phyloP scores from a whole-genome alignment of 2,113 vertebrate species.

The Percina caprodes region DNA sequence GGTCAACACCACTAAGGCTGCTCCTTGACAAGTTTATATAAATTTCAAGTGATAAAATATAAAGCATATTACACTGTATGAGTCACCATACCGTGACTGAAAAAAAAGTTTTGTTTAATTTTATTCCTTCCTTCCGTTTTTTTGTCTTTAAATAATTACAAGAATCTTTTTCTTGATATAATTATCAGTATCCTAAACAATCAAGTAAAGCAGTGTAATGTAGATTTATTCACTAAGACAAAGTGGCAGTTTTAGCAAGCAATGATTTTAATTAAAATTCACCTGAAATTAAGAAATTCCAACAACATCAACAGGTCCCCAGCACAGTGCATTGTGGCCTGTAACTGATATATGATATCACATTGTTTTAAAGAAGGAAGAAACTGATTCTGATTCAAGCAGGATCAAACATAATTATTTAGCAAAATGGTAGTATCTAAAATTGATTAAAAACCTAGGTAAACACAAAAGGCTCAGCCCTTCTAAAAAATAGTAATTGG shows the following conservation, averaged over 20 bases:
- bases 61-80: conserved; percentile 9
- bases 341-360: background rate
- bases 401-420: background rate
- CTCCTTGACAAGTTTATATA: conserved; percentile 35
- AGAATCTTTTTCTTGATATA: background rate
- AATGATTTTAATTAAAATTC: background rate
- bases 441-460: background rate
- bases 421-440: background rate
- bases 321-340: background rate
- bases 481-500: background rate
- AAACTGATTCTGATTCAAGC: background rate
- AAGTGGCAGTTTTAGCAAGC: background rate
- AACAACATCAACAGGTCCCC: background rate
- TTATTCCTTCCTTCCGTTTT: background rate
- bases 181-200: background rate
- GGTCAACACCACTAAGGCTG: conserved; percentile 47
- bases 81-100: conserved; percentile 3
- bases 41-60: conserved; percentile 34
- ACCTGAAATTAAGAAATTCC: background rate
- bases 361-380: background rate
- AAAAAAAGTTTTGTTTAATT: background rate
- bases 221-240: background rate
- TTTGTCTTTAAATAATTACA: background rate
- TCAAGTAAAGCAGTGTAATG: background rate
- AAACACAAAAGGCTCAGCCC: background rate